Evolutionary conservation across 2,113 vertebrate genomes (phyloP).

Genomic region (Gymnarchus niloticus): DNA sequence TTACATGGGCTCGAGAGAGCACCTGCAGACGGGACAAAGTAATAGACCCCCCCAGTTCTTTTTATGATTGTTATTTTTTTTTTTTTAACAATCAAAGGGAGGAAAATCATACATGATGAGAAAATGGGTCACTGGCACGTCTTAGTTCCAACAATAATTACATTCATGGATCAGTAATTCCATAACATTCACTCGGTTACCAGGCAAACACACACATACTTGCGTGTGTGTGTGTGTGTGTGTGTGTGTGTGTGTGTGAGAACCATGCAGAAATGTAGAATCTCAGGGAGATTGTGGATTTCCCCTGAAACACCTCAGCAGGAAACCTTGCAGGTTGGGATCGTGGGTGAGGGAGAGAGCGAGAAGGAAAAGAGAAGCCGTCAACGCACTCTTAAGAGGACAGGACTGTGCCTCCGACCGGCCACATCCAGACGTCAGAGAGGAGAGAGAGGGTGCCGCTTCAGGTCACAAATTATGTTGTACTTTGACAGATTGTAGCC

Average conservation of each 20-base stretch:
- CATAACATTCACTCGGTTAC: background rate
- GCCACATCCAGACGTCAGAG: slow-evolving; percentile 79
- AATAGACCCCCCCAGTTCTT: background rate
- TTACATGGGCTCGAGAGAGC: background rate
- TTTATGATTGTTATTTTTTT: background rate
- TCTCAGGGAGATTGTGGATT: background rate
- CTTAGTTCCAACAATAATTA: slow-evolving; percentile 31
- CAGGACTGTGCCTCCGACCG: slow-evolving; percentile 69
- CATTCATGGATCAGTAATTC: slow-evolving; percentile 28
- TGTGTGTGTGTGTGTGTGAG: background rate
- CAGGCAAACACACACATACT: background rate
- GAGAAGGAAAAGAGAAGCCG: background rate
- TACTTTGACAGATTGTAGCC: slow-evolving; percentile 90
- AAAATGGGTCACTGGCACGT: slow-evolving; percentile 31
- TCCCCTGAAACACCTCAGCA: background rate
- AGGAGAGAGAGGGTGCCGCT: slow-evolving; percentile 69
- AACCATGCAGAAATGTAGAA: background rate
- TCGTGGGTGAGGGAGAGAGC: background rate
- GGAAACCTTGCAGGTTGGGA: background rate
- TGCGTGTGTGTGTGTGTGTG: background rate
- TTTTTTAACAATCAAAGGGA: background rate
- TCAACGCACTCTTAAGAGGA: slow-evolving; percentile 68
- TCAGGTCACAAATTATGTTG: slow-evolving; percentile 82
- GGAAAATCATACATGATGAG: background rate
- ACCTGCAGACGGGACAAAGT: background rate